Conservation (phyloP, 2,113 vertebrate species). For the Peucedramus taeniatus region DNA sequence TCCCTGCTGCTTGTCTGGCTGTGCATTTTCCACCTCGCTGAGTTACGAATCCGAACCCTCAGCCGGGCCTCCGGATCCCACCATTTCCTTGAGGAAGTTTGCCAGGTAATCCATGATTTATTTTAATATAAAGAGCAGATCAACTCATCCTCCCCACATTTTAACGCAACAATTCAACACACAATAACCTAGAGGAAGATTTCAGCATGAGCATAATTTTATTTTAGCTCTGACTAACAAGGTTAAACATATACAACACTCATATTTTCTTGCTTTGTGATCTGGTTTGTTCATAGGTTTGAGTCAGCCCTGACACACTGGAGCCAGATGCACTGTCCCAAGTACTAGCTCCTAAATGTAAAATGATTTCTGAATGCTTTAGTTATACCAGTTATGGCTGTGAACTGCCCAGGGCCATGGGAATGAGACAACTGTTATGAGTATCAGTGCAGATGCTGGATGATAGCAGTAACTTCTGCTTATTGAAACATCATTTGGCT, state of each 20-base stretch:
- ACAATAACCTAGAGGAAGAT: neutral
- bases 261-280: neutral
- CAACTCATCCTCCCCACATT: neutral
- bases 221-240: neutral
- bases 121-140: neutral
- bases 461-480: neutral
- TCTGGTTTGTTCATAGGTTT: neutral
- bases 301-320: neutral
- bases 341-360: neutral
- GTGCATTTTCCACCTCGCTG: neutral
- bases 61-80: fast-evolving
- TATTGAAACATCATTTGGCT: neutral
- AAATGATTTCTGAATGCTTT: neutral
- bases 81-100: neutral
- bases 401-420: neutral
- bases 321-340: neutral
- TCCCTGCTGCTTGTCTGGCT: neutral
- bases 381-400: neutral
- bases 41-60: fast-evolving
- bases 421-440: neutral
- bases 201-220: neutral
- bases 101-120: fast-evolving
- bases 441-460: neutral
- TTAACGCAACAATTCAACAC: neutral
- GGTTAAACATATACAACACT: neutral